Evolutionary conservation across 2,888 invertebrate species (phyloP).

Genomic region (Zhengitettix transpicula): DNA sequence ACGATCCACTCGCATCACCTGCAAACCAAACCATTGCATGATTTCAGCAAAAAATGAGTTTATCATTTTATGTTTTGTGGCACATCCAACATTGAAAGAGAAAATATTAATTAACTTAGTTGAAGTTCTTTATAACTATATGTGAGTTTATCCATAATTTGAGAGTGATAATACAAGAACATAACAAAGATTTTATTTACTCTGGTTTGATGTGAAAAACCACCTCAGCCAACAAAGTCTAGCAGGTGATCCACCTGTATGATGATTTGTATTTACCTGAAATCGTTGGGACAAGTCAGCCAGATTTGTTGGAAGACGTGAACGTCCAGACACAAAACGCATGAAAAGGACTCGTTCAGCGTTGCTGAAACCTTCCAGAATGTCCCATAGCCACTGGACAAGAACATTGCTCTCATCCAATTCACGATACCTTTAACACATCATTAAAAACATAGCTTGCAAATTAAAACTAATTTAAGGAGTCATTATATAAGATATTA

Average conservation of each 20-base stretch:
- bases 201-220: too few relatives aligned
- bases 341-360: constrained; percentile 45
- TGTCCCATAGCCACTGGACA: constrained; percentile 46
- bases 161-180: too few relatives aligned
- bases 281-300: constrained; percentile 47
- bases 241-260: neutral
- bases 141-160: too few relatives aligned
- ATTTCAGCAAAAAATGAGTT: too few relatives aligned
- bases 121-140: too few relatives aligned
- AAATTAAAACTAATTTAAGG: too few relatives aligned
- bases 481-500: too few relatives aligned
- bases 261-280: constrained; percentile 29
- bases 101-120: too few relatives aligned
- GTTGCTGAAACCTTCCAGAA: constrained; percentile 41
- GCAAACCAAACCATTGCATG: neutral
- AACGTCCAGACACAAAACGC: constrained; percentile 47
- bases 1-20: constrained; percentile 39
- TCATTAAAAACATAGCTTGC: neutral
- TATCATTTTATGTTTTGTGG: too few relatives aligned
- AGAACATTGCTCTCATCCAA: constrained; percentile 40
- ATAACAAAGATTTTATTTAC: too few relatives aligned
- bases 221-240: too few relatives aligned
- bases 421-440: constrained; percentile 36
- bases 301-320: constrained; percentile 42
- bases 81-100: too few relatives aligned